These are phyloP conservation scores for Crypturellus undulatus DNA, from an alignment of 2,113 vertebrate genomes.

Conservation along the genomic window DNA sequence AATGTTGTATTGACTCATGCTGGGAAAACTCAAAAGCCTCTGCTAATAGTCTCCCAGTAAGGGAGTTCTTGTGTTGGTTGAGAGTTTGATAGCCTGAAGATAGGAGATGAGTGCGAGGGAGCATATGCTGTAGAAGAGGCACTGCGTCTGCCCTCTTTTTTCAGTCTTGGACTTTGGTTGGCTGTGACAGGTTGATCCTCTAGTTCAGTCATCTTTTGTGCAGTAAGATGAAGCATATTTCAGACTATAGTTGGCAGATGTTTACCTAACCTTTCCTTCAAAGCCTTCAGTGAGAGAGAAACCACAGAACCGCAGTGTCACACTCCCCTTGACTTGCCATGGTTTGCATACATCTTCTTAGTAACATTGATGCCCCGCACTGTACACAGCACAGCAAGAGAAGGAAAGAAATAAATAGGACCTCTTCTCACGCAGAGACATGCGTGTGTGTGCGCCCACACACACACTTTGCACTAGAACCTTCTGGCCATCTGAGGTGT, in stretches of 20 bases:
- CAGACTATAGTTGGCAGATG: too few relatives aligned
- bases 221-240: neutral
- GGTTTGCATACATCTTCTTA: neutral
- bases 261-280: neutral
- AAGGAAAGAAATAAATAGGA: neutral
- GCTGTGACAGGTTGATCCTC: neutral
- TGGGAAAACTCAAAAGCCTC: neutral
- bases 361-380: neutral
- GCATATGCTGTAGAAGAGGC: fast-evolving
- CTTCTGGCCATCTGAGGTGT: neutral
- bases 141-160: neutral
- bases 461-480: neutral
- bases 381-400: neutral
- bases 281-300: neutral
- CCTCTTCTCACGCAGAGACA: neutral
- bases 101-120: neutral
- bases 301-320: neutral
- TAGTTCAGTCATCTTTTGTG: neutral
- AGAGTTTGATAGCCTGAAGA: neutral
- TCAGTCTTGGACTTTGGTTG: neutral
- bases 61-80: neutral
- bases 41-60: neutral
- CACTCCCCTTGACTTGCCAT: neutral
- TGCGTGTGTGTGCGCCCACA: fast-evolving
- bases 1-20: neutral